Conservation (phyloP, 1,140 invertebrate genomes). For the Drosophila kikkawai region DNA sequence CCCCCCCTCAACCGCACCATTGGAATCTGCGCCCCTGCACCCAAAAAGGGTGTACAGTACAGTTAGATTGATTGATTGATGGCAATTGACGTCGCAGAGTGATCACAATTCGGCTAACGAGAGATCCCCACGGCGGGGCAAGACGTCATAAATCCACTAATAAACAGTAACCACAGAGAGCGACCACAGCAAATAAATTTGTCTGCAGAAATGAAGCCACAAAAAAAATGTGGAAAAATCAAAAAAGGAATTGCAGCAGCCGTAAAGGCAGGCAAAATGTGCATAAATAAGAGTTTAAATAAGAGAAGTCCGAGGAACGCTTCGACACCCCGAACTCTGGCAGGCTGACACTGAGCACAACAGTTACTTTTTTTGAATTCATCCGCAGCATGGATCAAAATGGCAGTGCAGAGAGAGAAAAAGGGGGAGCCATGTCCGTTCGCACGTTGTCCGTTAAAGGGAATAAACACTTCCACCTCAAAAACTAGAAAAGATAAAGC, state of each 20-base stretch:
- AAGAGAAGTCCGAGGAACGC: conserved; percentile 55
- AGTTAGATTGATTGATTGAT: conserved; percentile 71
- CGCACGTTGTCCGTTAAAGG: neutral
- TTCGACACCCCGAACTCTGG: conserved; percentile 59
- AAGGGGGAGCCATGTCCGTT: neutral
- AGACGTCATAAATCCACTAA: conserved; percentile 74
- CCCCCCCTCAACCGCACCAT: neutral
- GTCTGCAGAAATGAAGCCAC: conserved; percentile 72
- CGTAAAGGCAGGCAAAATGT: conserved; percentile 32
- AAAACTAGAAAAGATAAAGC: neutral
- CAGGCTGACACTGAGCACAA: conserved; percentile 56
- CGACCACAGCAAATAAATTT: conserved; percentile 66
- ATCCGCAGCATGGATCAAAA: conserved; percentile 23
- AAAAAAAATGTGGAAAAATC: conserved; percentile 33
- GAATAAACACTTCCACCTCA: neutral
- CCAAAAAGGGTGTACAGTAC: conserved; percentile 34
- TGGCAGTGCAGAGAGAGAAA: conserved; percentile 14
- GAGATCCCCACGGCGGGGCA: conserved; percentile 34
- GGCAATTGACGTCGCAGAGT: conserved; percentile 64
- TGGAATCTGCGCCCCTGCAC: conserved; percentile 5
- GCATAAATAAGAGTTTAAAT: conserved; percentile 81
- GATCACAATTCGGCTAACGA: conserved; percentile 75
- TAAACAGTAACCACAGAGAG: conserved; percentile 48
- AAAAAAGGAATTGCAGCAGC: conserved; percentile 14
- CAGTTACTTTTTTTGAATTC: conserved; percentile 70